Base-by-base conservation (phyloP, 2,113 vertebrate species). In the Tretioscincus oriximinensis region DNA sequence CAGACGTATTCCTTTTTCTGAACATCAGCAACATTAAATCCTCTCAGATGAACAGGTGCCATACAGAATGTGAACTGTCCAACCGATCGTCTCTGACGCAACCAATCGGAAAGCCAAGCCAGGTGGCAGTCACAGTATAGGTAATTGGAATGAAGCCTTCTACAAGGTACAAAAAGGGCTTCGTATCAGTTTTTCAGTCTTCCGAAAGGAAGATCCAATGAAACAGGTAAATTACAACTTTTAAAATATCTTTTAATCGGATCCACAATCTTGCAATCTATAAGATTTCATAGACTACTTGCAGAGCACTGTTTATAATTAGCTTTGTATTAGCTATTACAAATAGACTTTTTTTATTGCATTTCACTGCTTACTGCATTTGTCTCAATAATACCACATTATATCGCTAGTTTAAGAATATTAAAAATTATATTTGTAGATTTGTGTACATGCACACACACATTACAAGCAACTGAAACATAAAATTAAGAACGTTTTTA, bases 21-120 rank as follows among this genome's bases (percentile, higher is more conserved):
- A 86, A 99, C 98, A 76, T 99, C 98, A 0, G 97, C 97, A 80
- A 99, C 97, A 0, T 97, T 99, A 88, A 99, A 98, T 67, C 98
- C 98, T 54, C 98, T 94, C 95, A 99, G 96, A 92, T 96, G 95
- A 84, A 97, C 96, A 1, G 98, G 98, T 22, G 97, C 96, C 96
- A 99, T 97, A 94, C 98, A 99, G 88, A 99, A 98, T 10, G 98
- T 99, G 93, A 99, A 99, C 88, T 98, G 98, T 77, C 98, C 98
- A 76, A 99, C 89, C 0, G 96, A 96, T 70, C 96, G 95, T 31
- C 98, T 90, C 90, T 98, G 98, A 41, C 98, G 94, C 90, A 99
- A 94, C 98, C 98, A 99, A 78, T 99, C 98, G 0, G 98, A 99
- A 66, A 99, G 97, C 98, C 98, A 99, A 77, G 98, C 96, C 93